Conservation (phyloP, 2,797 vertebrate genomes). For the Merluccius polli region DNA sequence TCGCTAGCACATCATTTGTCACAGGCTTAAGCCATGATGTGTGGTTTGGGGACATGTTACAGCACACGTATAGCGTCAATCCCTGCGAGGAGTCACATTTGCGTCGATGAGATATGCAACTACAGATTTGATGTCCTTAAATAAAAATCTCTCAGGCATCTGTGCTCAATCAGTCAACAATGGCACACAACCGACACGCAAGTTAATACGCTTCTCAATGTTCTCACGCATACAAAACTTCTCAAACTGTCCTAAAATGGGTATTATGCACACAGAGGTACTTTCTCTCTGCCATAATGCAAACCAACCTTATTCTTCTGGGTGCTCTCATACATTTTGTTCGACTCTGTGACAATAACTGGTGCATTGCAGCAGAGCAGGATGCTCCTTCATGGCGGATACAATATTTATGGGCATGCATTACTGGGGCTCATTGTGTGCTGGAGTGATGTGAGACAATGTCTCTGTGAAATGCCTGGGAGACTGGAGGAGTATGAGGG, state of each 20-base stretch:
- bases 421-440: slow-evolving; percentile 53
- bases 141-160: not conserved
- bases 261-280: not conserved
- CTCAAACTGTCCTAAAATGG: not conserved
- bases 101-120: not conserved
- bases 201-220: not conserved
- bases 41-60: not conserved
- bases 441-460: slow-evolving; percentile 47
- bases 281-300: not conserved
- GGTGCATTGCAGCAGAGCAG: slow-evolving; percentile 47
- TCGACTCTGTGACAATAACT: slow-evolving; percentile 23
- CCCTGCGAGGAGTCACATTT: not conserved
- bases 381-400: slow-evolving; percentile 38
- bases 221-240: not conserved
- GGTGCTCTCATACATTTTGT: not conserved
- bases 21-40: not conserved
- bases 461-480: slow-evolving; percentile 37
- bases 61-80: not conserved
- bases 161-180: not conserved
- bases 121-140: not conserved
- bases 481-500: slow-evolving; percentile 17
- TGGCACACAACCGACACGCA: not conserved
- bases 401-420: slow-evolving; percentile 59
- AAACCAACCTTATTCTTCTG: not conserved
- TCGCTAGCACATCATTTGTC: too few species aligned